Conservation (phyloP, 2,888 invertebrate species). For the Spicauda simplicius region DNA sequence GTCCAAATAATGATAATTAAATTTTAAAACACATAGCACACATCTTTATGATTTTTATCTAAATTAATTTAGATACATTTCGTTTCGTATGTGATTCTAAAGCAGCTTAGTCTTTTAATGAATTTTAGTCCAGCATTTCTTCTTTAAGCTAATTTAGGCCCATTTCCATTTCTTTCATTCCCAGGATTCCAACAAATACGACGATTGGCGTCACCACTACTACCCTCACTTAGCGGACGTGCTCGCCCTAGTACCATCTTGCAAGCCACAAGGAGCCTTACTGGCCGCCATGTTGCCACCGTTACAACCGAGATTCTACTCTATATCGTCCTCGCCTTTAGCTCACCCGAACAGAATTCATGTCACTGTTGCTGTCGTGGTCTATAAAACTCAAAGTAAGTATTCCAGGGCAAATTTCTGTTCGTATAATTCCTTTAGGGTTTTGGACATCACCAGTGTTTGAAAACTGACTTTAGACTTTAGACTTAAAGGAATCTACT, state of each 20-base stretch:
- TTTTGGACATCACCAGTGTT: too few relatives aligned
- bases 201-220: slow-evolving; percentile 95
- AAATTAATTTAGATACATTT: neutral
- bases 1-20: too few relatives aligned
- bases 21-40: too few relatives aligned
- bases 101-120: too few relatives aligned
- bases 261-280: slow-evolving; percentile 91
- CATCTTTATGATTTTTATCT: neutral
- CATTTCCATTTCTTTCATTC: too few relatives aligned
- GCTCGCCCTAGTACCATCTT: slow-evolving; percentile 93
- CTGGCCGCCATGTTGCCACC: slow-evolving; percentile 92
- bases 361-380: slow-evolving; percentile 95
- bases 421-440: too few relatives aligned
- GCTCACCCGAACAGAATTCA: slow-evolving; percentile 91
- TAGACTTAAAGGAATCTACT: too few relatives aligned
- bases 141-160: too few relatives aligned
- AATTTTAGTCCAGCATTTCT: too few relatives aligned
- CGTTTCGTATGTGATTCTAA: too few relatives aligned
- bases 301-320: slow-evolving; percentile 96
- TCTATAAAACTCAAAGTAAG: slow-evolving; percentile 92
- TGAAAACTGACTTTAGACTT: too few relatives aligned
- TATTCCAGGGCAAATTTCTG: too few relatives aligned
- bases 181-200: slow-evolving; percentile 94
- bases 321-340: slow-evolving; percentile 94
- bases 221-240: slow-evolving; percentile 95